A percentile compares a stretch with the other conserved stretches of the same genome.
Evolutionary conservation across 2,888 invertebrate species (phyloP).

Genomic region (Tenthredo distinguenda): DNA sequence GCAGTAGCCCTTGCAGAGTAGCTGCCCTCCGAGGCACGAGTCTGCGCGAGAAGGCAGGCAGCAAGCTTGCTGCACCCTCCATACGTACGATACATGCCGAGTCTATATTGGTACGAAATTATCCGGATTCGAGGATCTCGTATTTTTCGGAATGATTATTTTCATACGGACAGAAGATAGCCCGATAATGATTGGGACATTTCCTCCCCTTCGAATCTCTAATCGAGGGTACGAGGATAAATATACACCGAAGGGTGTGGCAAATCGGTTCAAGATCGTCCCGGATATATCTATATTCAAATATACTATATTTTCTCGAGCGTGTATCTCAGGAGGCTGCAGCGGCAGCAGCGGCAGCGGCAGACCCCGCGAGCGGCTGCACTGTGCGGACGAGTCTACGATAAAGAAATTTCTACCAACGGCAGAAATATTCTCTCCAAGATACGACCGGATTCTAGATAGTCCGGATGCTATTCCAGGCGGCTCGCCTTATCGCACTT

Average conservation of each 20-base stretch:
- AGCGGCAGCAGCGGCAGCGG: neutral
- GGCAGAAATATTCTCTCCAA: slow-evolving; percentile 6
- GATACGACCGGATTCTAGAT: slow-evolving; percentile 28
- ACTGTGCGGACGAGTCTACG: neutral
- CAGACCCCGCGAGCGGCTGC: neutral
- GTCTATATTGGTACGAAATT: neutral
- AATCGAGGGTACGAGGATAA: neutral
- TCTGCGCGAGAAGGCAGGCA: slow-evolving; percentile 2
- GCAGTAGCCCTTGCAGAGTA: neutral
- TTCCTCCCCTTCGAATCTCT: neutral
- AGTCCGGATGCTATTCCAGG: neutral
- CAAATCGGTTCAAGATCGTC: slow-evolving; percentile 15
- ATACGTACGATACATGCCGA: neutral
- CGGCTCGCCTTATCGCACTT: slow-evolving; percentile 23
- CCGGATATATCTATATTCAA: neutral
- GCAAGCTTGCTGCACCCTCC: neutral
- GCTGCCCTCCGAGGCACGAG: slow-evolving; percentile 3
- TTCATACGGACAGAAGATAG: neutral
- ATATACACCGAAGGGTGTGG: slow-evolving; percentile 27
- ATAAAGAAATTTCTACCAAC: slow-evolving; percentile 31
- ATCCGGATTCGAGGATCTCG: neutral
- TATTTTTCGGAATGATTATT: neutral
- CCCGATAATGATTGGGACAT: neutral
- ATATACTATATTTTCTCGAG: neutral
- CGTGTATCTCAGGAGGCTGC: neutral